A percentile compares a stretch with the other conserved stretches of the same genome.
Conservation (phyloP, 2,797 vertebrate genomes). For the Propithecus deckenii region DNA sequence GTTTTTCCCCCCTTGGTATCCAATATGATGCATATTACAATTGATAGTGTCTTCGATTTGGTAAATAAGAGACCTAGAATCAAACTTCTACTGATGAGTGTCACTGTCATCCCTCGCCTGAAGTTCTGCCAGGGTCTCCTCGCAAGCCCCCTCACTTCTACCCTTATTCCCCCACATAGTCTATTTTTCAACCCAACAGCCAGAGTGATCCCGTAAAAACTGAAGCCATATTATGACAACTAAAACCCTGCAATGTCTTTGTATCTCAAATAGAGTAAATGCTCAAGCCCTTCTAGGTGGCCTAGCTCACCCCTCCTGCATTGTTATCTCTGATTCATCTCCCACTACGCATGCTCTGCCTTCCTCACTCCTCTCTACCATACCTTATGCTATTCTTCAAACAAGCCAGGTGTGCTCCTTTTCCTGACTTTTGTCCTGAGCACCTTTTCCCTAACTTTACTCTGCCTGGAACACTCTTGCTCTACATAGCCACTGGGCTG, state of each 20-base stretch:
- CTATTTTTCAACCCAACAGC: not conserved
- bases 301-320: accelerated
- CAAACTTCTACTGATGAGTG: not conserved
- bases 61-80: not conserved
- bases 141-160: not conserved
- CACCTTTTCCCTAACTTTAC: not conserved
- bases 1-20: not conserved
- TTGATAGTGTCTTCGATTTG: not conserved
- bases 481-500: not conserved
- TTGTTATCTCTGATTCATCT: not conserved
- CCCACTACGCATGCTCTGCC: not conserved
- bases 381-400: not conserved
- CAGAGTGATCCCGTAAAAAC: not conserved
- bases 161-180: no score
- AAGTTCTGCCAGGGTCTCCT: not conserved
- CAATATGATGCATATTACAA: not conserved
- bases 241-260: not conserved
- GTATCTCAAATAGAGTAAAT: no score
- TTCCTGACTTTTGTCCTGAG: not conserved
- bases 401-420: not conserved
- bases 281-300: not conserved
- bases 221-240: not conserved
- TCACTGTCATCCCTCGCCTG: not conserved
- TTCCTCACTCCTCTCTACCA: not conserved
- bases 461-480: not conserved